phyloP scores from a whole-genome alignment of 2,888 invertebrate species.

The Perdita meconis region DNA sequence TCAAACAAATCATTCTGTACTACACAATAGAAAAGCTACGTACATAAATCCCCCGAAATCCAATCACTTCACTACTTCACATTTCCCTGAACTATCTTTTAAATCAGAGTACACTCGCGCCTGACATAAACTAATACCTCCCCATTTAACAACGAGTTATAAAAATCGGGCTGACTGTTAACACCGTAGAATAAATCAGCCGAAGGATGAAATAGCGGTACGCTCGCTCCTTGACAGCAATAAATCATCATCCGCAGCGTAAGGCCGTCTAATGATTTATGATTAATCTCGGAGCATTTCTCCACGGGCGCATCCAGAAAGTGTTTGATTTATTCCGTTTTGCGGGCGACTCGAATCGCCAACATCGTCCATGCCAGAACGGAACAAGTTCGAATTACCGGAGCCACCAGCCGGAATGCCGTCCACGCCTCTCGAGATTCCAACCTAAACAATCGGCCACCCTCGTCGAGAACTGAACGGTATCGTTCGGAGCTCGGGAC shows the following conservation, averaged over 20 bases:
- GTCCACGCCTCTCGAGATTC: constrained; percentile 64
- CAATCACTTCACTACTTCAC: too few species aligned
- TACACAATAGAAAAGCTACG: too few species aligned
- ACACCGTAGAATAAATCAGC: too few species aligned
- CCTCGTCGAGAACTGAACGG: constrained; percentile 37
- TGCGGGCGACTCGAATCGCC: constrained; percentile 1
- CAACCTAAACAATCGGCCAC: constrained; percentile 64
- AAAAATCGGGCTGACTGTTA: too few species aligned
- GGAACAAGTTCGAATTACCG: constrained; percentile 49
- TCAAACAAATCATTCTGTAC: too few species aligned
- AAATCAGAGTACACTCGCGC: too few species aligned
- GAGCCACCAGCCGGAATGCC: constrained; percentile 51
- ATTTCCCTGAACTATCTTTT: too few species aligned
- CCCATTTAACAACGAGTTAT: too few species aligned
- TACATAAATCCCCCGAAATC: too few species aligned
- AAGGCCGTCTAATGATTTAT: constrained; percentile 51
- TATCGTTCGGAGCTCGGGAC: constrained; percentile 29
- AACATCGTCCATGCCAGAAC: constrained; percentile 17
- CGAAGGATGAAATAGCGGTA: too few species aligned
- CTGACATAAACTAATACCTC: too few species aligned
- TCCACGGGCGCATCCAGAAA: constrained; percentile 29
- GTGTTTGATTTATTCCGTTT: constrained; percentile 51
- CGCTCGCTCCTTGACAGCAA: too few species aligned
- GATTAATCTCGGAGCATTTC: constrained; percentile 21
- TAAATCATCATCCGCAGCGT: constrained; percentile 34